Percentiles rank a stretch among this genome's conserved stretches.
Conservation (phyloP, 2,888 invertebrate species). For the Azorinus chamasolen region DNA sequence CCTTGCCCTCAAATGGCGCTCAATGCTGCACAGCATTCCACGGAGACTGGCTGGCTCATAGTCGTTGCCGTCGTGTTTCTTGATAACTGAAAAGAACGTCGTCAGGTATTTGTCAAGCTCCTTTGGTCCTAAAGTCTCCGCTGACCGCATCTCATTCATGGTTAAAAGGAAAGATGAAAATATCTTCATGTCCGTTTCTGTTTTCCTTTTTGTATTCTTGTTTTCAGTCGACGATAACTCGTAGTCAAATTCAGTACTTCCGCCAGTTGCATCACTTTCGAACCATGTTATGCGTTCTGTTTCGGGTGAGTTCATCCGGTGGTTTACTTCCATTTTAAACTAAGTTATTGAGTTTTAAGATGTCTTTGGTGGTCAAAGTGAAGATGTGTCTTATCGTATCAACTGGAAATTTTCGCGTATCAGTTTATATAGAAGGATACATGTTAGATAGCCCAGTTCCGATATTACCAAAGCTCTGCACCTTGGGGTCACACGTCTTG, state of each 20-base stretch:
- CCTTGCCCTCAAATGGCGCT: slow-evolving; percentile 75
- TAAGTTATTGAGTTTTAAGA: too few relatives aligned
- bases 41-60: slow-evolving; percentile 80
- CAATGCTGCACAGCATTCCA: slow-evolving; percentile 81
- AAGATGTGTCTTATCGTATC: too few relatives aligned
- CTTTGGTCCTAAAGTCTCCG: slow-evolving; percentile 73
- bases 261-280: not conserved
- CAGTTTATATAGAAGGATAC: too few relatives aligned
- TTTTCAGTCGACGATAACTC: slow-evolving; percentile 62
- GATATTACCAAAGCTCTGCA: too few relatives aligned
- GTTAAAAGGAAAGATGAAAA: slow-evolving; percentile 74
- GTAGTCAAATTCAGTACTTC: slow-evolving; percentile 26
- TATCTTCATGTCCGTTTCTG: slow-evolving; percentile 80
- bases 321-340: not conserved
- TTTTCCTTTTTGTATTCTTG: slow-evolving; percentile 80
- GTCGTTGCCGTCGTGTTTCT: slow-evolving; percentile 80
- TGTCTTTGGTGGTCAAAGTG: too few relatives aligned
- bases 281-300: not conserved
- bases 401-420: too few relatives aligned
- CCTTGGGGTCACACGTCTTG: too few relatives aligned
- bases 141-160: slow-evolving; percentile 73
- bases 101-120: slow-evolving; percentile 78
- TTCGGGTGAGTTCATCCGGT: not conserved
- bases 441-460: too few relatives aligned
- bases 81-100: slow-evolving; percentile 77